Evolutionary conservation across 2,888 invertebrate genomes (phyloP).

Genomic region (Eupeodes latifasciatus): DNA sequence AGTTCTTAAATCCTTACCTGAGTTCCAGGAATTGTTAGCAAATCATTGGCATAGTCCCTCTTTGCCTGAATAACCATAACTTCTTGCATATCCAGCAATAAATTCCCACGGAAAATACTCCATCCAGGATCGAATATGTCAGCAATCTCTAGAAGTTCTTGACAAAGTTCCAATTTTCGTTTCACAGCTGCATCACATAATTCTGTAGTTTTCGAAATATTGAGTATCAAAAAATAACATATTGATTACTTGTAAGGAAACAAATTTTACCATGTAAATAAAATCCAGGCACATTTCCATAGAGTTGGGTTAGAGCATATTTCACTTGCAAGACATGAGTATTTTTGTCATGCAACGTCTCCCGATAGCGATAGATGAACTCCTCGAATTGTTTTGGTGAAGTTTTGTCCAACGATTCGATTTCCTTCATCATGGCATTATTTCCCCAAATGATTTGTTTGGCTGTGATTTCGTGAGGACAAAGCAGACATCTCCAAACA

Average conservation of each 20-base stretch:
- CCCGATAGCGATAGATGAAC: constrained; percentile 87
- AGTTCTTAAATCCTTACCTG: constrained; percentile 83
- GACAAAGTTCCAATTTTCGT: constrained; percentile 88
- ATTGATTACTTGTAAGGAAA: neutral
- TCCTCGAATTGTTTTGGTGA: constrained; percentile 86
- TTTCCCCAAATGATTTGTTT: constrained; percentile 87
- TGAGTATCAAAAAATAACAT: constrained; percentile 16
- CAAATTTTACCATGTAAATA: constrained; percentile 84
- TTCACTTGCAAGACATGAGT: constrained; percentile 89
- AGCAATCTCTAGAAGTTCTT: constrained; percentile 88
- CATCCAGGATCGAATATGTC: constrained; percentile 88
- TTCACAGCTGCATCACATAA: constrained; percentile 85
- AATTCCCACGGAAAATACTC: constrained; percentile 87
- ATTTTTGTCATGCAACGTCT: constrained; percentile 88
- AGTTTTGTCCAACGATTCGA: constrained; percentile 85
- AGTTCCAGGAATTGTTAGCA: constrained; percentile 85
- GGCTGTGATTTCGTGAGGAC: constrained; percentile 86
- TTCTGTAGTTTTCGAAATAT: constrained; percentile 82
- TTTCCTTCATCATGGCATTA: constrained; percentile 87
- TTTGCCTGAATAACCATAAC: constrained; percentile 87
- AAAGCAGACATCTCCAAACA: constrained; percentile 88
- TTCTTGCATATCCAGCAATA: constrained; percentile 88
- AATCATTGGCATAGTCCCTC: constrained; percentile 85
- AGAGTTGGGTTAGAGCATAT: constrained; percentile 88
- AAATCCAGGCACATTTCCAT: constrained; percentile 87